Evolutionary conservation across 2,888 invertebrate species (phyloP).

Genomic region (Heteromurus nitidus): DNA sequence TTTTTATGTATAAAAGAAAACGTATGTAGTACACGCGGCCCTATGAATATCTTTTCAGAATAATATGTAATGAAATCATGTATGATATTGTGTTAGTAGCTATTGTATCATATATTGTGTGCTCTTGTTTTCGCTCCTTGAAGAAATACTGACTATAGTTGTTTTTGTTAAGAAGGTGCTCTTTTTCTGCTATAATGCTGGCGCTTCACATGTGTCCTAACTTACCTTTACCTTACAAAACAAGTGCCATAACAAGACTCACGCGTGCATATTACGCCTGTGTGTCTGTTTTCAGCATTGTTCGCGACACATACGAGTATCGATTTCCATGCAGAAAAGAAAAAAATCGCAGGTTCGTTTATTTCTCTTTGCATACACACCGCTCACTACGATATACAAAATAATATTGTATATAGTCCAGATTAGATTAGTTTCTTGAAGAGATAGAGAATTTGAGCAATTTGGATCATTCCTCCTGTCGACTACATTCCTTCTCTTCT

Average conservation of each 20-base stretch:
- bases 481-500: slow-evolving; percentile 15
- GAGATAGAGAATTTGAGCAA: slow-evolving; percentile 56
- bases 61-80: slow-evolving; percentile 25
- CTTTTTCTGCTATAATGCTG: background rate
- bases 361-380: slow-evolving; percentile 27
- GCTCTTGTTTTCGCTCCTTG: slow-evolving; percentile 6
- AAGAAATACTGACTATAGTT: background rate
- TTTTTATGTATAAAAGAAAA: background rate
- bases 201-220: background rate
- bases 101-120: slow-evolving; percentile 3
- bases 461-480: slow-evolving; percentile 43
- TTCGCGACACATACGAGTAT: slow-evolving; percentile 56
- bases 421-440: slow-evolving; percentile 30
- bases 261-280: slow-evolving; percentile 12
- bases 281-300: slow-evolving; percentile 59
- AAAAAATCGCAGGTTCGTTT: slow-evolving; percentile 66
- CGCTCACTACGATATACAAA: background rate
- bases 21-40: too few species aligned
- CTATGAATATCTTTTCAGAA: too few species aligned
- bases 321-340: slow-evolving; percentile 65
- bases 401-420: slow-evolving; percentile 3
- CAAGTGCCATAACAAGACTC: slow-evolving; percentile 25
- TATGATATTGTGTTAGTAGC: too few species aligned
- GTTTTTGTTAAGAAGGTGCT: background rate
- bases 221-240: slow-evolving; percentile 4